phyloP scores from a whole-genome alignment of 2,888 invertebrate genomes.

The Cremastinae sp. region DNA sequence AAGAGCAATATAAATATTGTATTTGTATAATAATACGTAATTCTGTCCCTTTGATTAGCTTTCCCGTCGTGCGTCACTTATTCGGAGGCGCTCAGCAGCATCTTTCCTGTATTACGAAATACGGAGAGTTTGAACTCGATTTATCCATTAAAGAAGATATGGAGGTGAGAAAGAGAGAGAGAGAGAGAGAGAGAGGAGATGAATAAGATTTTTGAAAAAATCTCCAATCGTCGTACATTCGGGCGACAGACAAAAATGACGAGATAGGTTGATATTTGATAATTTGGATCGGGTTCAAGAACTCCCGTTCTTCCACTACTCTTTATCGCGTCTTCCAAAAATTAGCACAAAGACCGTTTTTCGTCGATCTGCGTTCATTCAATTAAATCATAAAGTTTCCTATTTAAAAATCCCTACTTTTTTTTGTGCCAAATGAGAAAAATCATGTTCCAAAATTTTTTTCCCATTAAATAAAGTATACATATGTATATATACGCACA shows the following conservation, averaged over 20 bases:
- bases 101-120: conserved; percentile 62
- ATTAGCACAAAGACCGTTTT: conserved; percentile 54
- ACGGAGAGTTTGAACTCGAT: conserved; percentile 65
- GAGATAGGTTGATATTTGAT: conserved; percentile 46
- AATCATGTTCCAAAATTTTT: background rate
- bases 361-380: conserved; percentile 49
- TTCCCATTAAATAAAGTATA: background rate
- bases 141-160: conserved; percentile 65
- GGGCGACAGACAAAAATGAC: conserved; percentile 48
- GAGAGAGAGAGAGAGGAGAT: conserved; percentile 8
- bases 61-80: conserved; percentile 65
- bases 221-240: conserved; percentile 40
- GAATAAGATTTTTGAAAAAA: no score
- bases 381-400: conserved; percentile 27
- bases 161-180: conserved; percentile 9
- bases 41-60: conserved; percentile 54
- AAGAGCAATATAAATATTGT: conserved; percentile 44
- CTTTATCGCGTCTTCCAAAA: conserved; percentile 64
- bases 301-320: conserved; percentile 58
- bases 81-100: conserved; percentile 62
- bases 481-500: no score
- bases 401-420: background rate
- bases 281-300: conserved; percentile 48
- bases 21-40: conserved; percentile 36
- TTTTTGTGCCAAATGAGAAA: background rate